These are phyloP conservation scores for Gnathochromis pfefferi DNA, from an alignment of 2,113 vertebrate genomes.

Conservation along the genomic window DNA sequence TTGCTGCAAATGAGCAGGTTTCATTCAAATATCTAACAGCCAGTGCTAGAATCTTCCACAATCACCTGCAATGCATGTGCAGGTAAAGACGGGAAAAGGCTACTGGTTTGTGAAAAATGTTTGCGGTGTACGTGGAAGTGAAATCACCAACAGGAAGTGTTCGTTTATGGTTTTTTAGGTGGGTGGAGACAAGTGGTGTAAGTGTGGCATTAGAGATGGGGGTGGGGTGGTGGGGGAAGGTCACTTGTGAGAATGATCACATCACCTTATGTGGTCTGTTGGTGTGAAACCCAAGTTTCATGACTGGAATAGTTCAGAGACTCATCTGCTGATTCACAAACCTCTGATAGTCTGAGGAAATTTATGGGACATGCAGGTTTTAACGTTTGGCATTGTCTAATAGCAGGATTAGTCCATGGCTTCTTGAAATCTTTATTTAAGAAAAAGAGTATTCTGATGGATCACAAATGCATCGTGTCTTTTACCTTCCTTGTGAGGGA, in stretches of 20 bases:
- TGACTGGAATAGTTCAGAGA: not conserved
- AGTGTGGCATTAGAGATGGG: not conserved
- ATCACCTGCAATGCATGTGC: not conserved
- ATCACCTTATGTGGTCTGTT: not conserved
- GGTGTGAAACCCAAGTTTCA: not conserved
- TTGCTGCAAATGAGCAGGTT: not conserved
- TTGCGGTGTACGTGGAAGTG: not conserved
- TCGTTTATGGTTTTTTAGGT: not conserved
- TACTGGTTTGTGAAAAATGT: not conserved
- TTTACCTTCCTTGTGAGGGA: not conserved
- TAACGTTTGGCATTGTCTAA: not conserved
- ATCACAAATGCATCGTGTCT: not conserved
- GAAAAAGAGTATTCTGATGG: not conserved
- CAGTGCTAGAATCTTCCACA: not conserved
- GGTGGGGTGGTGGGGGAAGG: not conserved
- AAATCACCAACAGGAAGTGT: conserved; percentile 17
- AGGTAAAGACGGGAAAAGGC: not conserved
- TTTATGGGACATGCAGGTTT: not conserved
- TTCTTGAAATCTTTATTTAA: not conserved
- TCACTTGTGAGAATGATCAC: not conserved
- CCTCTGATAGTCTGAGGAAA: not conserved
- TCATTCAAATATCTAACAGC: not conserved
- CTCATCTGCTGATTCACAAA: not conserved
- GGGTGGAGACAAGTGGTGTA: not conserved
- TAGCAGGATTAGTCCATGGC: not conserved